These are phyloP conservation scores for Daphoenositta chrysoptera DNA, from an alignment of 2,113 vertebrate species.

Conservation along the genomic window DNA sequence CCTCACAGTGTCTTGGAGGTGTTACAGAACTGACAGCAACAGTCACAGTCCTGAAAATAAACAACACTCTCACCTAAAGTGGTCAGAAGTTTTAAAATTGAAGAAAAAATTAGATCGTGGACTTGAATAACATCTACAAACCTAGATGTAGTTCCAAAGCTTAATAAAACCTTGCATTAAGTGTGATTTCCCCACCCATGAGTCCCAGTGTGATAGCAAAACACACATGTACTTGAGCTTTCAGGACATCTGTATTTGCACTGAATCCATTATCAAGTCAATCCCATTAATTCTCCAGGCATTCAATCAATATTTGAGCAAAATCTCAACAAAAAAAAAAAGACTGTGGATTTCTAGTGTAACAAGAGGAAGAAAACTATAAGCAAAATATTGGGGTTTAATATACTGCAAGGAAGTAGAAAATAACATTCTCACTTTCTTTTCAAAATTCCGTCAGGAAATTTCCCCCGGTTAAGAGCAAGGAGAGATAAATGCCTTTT, in stretches of 20 bases:
- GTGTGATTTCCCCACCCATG: background rate
- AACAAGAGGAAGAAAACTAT: background rate
- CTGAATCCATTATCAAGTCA: background rate
- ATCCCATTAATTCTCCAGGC: background rate
- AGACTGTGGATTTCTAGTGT: background rate
- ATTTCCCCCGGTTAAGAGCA: background rate
- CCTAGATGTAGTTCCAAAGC: background rate
- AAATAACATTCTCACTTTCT: background rate
- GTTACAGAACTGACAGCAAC: background rate
- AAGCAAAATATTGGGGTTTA: background rate
- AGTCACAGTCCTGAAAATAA: background rate
- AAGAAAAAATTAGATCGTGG: background rate
- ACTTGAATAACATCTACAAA: background rate
- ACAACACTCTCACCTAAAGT: fast-evolving
- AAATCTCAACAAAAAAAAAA: background rate
- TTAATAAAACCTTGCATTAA: background rate
- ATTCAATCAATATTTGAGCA: background rate
- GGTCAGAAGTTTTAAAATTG: background rate
- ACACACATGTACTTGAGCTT: background rate
- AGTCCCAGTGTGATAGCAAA: background rate
- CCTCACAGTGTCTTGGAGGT: background rate
- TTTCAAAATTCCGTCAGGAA: background rate
- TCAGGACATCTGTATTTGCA: background rate
- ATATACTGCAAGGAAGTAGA: background rate
- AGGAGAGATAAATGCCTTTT: background rate